Evolutionary conservation across 64 coral and sea anemone genomes (phyloP), one percentile per base, ranked within the genome.

Genomic region (Orbicella faveolata): DNA sequence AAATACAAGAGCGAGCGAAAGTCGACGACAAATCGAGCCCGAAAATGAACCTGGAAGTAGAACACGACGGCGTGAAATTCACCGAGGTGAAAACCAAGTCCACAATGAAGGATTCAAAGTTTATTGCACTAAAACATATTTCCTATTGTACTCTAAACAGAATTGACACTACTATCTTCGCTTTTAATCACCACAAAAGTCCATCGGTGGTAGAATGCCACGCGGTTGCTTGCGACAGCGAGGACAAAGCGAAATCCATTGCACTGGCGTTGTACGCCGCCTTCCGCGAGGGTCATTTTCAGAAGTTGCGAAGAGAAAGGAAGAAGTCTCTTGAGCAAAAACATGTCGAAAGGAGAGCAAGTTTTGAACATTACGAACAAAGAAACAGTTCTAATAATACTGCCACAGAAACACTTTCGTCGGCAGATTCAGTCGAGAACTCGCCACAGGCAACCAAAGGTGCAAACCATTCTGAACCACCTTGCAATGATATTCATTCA

Each of bases 181-280:
- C 95, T 10, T 96, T 96, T 74, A 96, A 96, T 81, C 95, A 96
- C 37, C 95, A 96, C 62, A 91, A 87, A 83, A 68, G 85, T 15
- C 88, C 95, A 3, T 74, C 87, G 19, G 73, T 92, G 54, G 91
- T 94, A 6, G 95, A 96, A 73, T 96, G 95, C 16, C 95, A 96
- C 64, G 95, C 95, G 14, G 88, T 96, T 9, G 68, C 75, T 9
- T 96, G 95, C 73, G 90, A 90, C 23, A 92, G 25, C 52, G 95
- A 94, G 69, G 92, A 96, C 18, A 96, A 91, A 63, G 95, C 88
- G 61, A 96, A 94, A 23, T 33, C 89, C 11, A 96, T 96, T 65
- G 91, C 80, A 16, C 14, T 90, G 44, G 91, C 95, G 2, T 80
- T 96, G 0, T 96, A 96, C 25, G 91, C 92, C 0, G 88, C 95